A percentile compares a stretch with the other conserved stretches of the same genome.
These are phyloP conservation scores for Selenia dentaria DNA, from an alignment of 2,888 invertebrate genomes.

Conservation along the genomic window DNA sequence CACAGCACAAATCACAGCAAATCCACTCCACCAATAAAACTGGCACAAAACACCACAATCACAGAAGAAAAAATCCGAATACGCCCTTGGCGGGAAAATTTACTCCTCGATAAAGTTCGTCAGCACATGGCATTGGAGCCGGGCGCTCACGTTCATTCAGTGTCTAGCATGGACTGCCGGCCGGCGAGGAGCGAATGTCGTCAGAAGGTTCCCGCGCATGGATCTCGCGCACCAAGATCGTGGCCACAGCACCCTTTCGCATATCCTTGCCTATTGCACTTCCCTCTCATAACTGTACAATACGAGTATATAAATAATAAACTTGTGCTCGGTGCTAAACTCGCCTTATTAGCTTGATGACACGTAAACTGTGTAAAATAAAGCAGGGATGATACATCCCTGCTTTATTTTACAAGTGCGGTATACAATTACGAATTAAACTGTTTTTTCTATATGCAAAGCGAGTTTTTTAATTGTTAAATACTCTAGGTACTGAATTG, in stretches of 20 bases:
- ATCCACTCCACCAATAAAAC: conserved; percentile 51
- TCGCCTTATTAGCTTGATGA: too few relatives aligned
- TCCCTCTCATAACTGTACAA: conserved; percentile 34
- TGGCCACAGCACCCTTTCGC: conserved; percentile 58
- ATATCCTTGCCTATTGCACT: conserved; percentile 51
- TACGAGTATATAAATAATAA: too few relatives aligned
- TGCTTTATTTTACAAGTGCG: too few relatives aligned
- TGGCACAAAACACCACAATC: conserved; percentile 54
- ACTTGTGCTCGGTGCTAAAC: too few relatives aligned
- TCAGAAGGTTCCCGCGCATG: conserved; percentile 60
- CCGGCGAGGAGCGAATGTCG: conserved; percentile 52
- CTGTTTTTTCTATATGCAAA: too few relatives aligned
- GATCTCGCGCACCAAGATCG: conserved; percentile 62
- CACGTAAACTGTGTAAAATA: too few relatives aligned
- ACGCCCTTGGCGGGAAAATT: conserved; percentile 68
- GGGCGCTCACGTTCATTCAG: conserved; percentile 50
- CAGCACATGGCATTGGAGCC: conserved; percentile 41
- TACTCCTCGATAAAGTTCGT: conserved; percentile 71
- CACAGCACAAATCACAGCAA: conserved; percentile 43
- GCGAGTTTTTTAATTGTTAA: too few relatives aligned
- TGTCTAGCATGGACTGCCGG: conserved; percentile 65
- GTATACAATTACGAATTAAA: too few relatives aligned
- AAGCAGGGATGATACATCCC: too few relatives aligned
- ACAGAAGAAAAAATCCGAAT: conserved; percentile 41
- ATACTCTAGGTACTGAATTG: too few relatives aligned